phyloP scores from a whole-genome alignment of 2,888 invertebrate species.

The Dynastes grantii region DNA sequence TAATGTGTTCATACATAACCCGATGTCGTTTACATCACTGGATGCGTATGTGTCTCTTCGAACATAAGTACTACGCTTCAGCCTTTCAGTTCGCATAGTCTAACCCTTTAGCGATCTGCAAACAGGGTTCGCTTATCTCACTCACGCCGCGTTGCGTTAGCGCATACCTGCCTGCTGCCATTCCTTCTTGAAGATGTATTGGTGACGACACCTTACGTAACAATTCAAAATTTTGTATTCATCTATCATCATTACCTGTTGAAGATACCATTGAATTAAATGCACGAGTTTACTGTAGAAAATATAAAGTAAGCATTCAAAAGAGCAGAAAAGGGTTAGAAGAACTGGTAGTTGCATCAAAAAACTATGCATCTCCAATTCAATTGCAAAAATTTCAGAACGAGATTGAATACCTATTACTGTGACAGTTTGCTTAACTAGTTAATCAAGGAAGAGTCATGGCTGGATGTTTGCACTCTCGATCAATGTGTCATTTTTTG shows the following conservation, averaged over 20 bases:
- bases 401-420: too few species aligned
- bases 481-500: too few species aligned
- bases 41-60: conserved; percentile 11
- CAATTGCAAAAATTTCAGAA: too few species aligned
- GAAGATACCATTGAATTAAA: too few species aligned
- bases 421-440: too few species aligned
- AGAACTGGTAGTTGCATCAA: too few species aligned
- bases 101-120: conserved; percentile 9
- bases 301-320: too few species aligned
- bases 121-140: conserved; percentile 3
- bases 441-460: too few species aligned
- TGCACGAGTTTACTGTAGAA: too few species aligned
- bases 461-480: too few species aligned
- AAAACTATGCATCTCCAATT: too few species aligned
- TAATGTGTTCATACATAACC: conserved; percentile 27
- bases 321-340: too few species aligned
- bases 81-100: conserved; percentile 1
- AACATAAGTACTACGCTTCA: conserved; percentile 2
- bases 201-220: not conserved
- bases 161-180: not conserved
- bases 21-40: conserved; percentile 20
- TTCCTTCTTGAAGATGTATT: not conserved
- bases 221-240: conserved; percentile 7
- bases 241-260: not conserved
- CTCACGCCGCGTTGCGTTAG: conserved; percentile 13